A percentile compares a stretch with the other conserved stretches of the same genome.
phyloP scores from a whole-genome alignment of 1,140 invertebrate genomes.

The Scaptomyza montana region DNA sequence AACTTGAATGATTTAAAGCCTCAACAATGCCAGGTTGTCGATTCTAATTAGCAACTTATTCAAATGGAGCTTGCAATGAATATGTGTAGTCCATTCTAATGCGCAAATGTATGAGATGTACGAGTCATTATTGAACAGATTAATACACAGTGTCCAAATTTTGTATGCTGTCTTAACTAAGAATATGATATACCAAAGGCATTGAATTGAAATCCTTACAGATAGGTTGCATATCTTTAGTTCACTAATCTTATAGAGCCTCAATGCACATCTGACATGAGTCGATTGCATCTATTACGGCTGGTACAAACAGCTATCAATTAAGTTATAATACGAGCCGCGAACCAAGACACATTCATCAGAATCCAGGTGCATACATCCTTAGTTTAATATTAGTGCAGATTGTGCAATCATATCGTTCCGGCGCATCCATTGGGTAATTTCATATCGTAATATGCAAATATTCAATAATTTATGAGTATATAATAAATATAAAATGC shows the following conservation, averaged over 20 bases:
- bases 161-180: too few relatives aligned
- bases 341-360: background rate
- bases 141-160: too few relatives aligned
- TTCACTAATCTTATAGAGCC: too few relatives aligned
- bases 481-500: constrained; percentile 61
- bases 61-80: background rate
- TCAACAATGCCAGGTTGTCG: too few relatives aligned
- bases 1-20: background rate
- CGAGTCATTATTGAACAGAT: background rate
- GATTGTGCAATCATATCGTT: background rate
- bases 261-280: background rate
- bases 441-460: constrained; percentile 57
- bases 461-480: constrained; percentile 62
- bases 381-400: background rate
- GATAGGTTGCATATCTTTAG: too few relatives aligned
- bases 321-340: background rate
- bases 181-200: too few relatives aligned
- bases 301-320: background rate
- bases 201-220: too few relatives aligned
- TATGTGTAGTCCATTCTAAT: too few relatives aligned
- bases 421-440: background rate
- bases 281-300: background rate
- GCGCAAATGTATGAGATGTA: background rate
- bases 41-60: background rate
- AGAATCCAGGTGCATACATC: background rate